Evolutionary conservation across 2,888 invertebrate genomes (phyloP), one percentile per base, ranked within the genome.

Genomic region (Julus scandinavius): DNA sequence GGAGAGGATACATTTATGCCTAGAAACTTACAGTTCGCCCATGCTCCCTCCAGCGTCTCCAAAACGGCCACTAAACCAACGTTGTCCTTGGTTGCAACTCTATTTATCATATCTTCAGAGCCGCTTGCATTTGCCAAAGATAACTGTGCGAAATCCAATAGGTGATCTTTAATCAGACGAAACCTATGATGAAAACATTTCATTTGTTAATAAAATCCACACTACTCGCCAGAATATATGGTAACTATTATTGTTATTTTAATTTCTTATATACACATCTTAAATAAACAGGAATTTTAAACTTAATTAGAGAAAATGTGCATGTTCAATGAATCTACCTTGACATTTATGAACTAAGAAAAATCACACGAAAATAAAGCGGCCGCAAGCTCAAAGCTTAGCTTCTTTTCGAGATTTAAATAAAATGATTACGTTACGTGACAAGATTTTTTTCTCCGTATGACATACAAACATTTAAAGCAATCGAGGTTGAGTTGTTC

Each of bases 11-110:
- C 7, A 45, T 85, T 85, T 41, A 85, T 13, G 20, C 17, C 41
- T 17, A 20, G 7, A 38, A 38, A 89, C 90, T 89, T 54, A 96
- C 96, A 95, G 91, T 96, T 96, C 91, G 97, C 97, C 97, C 98
- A 99, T 13, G 98, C 97, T 87, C 95, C 96, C 92, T 98, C 97
- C 91, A 97, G 98, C 84, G 98, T 98, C 93, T 97, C 97, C 88
- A 99, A 94, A 90, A 99, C 94, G 6, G 99, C 99, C 29, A 98
- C 98, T 90, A 99, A 93, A 6, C 98, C 99, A 91, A 99, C 99
- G 93, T 99, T 99, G 93, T 99, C 99, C 90, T 98, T 98, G 88
- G 99, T 98, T 98, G 99, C 99, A 87, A 99, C 99, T 91, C 99
- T 95, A 93, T 99, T 99, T 91, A 99, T 93, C 98, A 99, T 99